Conservation (phyloP, 2,888 invertebrate genomes). For the Platycnemis pennipes region DNA sequence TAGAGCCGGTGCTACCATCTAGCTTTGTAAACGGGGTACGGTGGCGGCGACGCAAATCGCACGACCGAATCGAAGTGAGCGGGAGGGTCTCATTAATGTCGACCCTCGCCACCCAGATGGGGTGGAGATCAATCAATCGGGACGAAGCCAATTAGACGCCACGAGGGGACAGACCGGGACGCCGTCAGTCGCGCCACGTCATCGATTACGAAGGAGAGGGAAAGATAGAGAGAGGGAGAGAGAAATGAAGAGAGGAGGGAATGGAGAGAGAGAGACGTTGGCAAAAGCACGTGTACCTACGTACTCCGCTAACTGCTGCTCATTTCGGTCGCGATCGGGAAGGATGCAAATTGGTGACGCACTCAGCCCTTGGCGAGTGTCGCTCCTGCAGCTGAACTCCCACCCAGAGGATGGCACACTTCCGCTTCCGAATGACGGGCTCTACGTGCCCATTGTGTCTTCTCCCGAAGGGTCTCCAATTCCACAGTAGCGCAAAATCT, state of each 20-base stretch:
- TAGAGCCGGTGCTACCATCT: neutral
- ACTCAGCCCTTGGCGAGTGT: neutral
- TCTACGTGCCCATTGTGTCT: no score
- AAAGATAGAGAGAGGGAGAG: neutral
- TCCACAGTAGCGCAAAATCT: no score
- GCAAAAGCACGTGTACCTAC: no score
- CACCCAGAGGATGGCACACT: neutral
- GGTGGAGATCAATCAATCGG: neutral
- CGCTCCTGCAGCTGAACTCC: neutral
- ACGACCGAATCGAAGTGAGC: neutral
- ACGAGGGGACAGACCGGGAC: neutral
- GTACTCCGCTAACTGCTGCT: neutral
- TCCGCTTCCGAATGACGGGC: neutral
- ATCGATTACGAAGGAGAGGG: neutral
- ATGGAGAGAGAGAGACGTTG: neutral
- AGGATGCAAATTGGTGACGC: neutral
- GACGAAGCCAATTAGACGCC: neutral
- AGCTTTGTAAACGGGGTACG: neutral
- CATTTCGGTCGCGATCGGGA: neutral
- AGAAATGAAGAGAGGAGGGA: neutral
- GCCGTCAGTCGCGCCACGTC: neutral
- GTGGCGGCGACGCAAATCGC: neutral
- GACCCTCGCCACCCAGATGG: neutral
- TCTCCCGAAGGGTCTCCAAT: no score
- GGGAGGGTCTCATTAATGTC: neutral